phyloP scores from a whole-genome alignment of 2,113 vertebrate species.

The Lynx canadensis region DNA sequence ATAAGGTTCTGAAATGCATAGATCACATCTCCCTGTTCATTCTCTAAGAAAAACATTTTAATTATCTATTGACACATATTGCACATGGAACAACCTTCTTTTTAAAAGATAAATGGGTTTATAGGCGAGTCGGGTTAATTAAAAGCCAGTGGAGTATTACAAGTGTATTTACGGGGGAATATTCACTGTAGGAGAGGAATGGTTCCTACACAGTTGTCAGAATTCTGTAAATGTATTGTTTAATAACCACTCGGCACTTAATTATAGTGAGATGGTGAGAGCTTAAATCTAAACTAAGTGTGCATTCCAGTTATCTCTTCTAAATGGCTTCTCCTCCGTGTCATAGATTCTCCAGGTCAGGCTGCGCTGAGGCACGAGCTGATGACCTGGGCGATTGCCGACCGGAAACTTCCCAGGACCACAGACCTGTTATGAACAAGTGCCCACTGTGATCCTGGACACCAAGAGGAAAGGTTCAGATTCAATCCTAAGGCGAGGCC shows the following conservation, averaged over 20 bases:
- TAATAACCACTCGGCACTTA: conserved; percentile 80
- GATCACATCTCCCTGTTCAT: conserved; percentile 66
- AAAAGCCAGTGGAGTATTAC: conserved; percentile 73
- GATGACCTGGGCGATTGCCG: too few species aligned
- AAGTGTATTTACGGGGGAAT: conserved; percentile 73
- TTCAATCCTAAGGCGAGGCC: background rate
- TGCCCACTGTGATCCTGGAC: background rate
- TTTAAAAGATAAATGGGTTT: conserved; percentile 67
- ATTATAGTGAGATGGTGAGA: conserved; percentile 60
- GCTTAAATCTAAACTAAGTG: conserved; percentile 56
- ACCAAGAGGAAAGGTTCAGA: background rate
- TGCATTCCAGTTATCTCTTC: background rate
- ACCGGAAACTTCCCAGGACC: background rate
- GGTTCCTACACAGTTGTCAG: conserved; percentile 71
- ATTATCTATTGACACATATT: conserved; percentile 74
- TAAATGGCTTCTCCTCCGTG: background rate
- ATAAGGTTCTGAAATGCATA: conserved; percentile 61
- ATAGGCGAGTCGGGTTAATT: conserved; percentile 57
- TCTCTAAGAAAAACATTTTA: conserved; percentile 74
- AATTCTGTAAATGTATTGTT: conserved; percentile 78
- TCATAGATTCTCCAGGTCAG: background rate
- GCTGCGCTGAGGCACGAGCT: background rate
- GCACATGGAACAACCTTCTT: conserved; percentile 36
- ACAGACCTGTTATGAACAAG: background rate
- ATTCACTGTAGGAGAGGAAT: conserved; percentile 58